Conservation (phyloP, 2,888 invertebrate genomes). For the Dryobotodes eremita region DNA sequence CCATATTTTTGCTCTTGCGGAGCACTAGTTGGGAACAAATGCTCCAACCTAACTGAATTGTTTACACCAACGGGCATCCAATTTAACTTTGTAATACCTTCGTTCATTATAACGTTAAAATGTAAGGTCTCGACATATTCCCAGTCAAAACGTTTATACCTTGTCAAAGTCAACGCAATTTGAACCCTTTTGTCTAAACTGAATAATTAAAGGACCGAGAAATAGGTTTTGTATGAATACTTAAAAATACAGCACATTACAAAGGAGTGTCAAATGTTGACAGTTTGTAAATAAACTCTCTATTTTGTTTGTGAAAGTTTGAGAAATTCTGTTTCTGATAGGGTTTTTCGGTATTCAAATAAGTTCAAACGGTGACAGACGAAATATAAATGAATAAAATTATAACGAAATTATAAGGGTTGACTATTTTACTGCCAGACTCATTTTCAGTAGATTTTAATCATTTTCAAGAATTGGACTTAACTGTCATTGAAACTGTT, state of each 20-base stretch:
- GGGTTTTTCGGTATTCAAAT: background rate
- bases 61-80: conserved; percentile 22
- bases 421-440: background rate
- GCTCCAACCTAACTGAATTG: conserved; percentile 9
- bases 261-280: conserved; percentile 27
- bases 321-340: background rate
- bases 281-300: conserved; percentile 18
- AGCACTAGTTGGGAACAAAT: background rate
- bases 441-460: background rate
- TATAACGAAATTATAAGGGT: background rate
- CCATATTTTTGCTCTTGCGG: background rate
- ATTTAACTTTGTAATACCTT: conserved; percentile 38
- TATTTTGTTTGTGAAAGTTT: background rate
- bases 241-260: background rate
- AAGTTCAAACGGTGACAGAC: background rate
- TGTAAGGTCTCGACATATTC: conserved; percentile 2
- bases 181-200: conserved; percentile 12
- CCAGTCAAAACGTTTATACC: conserved; percentile 32
- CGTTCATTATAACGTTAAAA: conserved; percentile 9
- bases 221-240: conserved; percentile 5
- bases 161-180: conserved; percentile 36
- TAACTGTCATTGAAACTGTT: background rate
- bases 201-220: background rate
- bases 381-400: no score
- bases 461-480: background rate